phyloP scores from a whole-genome alignment of 2,888 invertebrate genomes.

The Epistrophe eligans region DNA sequence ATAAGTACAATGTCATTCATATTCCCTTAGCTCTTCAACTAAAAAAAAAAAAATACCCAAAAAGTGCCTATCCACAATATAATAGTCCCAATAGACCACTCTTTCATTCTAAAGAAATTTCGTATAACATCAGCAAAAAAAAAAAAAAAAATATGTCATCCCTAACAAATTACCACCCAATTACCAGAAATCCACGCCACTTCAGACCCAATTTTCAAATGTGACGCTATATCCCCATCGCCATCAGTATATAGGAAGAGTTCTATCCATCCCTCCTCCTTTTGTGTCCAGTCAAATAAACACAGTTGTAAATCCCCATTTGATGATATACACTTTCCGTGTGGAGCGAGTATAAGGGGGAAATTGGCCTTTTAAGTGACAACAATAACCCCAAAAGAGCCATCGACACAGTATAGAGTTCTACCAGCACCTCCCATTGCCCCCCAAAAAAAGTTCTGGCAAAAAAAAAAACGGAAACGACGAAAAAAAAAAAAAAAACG shows the following conservation, averaged over 20 bases:
- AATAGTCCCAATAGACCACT: constrained; percentile 18
- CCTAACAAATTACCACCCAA: constrained; percentile 74
- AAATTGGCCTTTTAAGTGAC: constrained; percentile 76
- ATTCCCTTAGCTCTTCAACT: constrained; percentile 23
- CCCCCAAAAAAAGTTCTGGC: neutral
- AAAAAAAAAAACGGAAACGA: constrained; percentile 34
- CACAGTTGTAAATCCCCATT: constrained; percentile 74
- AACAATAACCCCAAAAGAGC: constrained; percentile 77
- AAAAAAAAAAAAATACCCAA: constrained; percentile 8
- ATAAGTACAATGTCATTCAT: constrained; percentile 40
- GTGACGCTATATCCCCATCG: constrained; percentile 15
- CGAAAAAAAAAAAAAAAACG: constrained; percentile 39
- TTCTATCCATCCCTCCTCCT: neutral
- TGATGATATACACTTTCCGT: constrained; percentile 67
- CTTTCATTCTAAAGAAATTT: constrained; percentile 33
- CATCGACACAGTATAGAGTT: constrained; percentile 60
- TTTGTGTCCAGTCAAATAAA: constrained; percentile 67
- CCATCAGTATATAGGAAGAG: neutral
- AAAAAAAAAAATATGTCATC: constrained; percentile 37
- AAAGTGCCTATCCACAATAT: constrained; percentile 17
- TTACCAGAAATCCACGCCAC: constrained; percentile 58
- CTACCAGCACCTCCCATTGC: no score
- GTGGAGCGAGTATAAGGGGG: neutral
- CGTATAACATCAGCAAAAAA: constrained; percentile 10
- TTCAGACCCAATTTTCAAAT: constrained; percentile 58